Percentiles rank a stretch among this genome's conserved stretches.
Conservation (phyloP, 1,140 invertebrate species). For the Diorhabda carinulata region DNA sequence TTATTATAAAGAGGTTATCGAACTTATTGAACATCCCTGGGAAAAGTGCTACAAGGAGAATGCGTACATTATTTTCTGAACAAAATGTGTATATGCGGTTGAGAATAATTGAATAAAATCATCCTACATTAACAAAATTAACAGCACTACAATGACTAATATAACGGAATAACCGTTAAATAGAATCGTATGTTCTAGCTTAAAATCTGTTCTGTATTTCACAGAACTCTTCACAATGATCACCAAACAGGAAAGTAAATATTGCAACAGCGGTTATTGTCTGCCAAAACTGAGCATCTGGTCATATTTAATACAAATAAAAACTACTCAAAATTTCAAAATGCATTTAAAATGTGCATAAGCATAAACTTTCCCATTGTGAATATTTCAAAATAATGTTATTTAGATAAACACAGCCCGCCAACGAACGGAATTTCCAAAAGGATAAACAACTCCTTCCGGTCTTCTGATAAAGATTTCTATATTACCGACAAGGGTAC, state of each 20-base stretch:
- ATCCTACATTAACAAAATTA: no score
- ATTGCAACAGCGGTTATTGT: neutral
- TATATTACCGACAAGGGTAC: conserved; percentile 10
- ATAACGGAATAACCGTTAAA: no score
- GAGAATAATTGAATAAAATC: no score
- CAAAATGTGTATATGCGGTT: no score
- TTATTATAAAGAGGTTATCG: no score
- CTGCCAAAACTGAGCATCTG: conserved; percentile 11
- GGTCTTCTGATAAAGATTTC: conserved; percentile 14
- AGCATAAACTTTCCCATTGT: conserved; percentile 12
- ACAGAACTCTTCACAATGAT: neutral
- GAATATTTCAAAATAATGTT: conserved; percentile 17
- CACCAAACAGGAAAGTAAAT: neutral
- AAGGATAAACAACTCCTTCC: conserved; percentile 19
- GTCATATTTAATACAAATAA: conserved; percentile 10
- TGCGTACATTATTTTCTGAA: no score
- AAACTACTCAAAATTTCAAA: neutral
- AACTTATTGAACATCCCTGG: no score
- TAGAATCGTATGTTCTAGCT: no score
- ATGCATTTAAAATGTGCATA: conserved; percentile 12
- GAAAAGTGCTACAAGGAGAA: no score
- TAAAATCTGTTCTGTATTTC: neutral
- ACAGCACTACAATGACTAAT: no score
- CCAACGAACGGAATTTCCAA: conserved; percentile 13
- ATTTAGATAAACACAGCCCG: conserved; percentile 16